Evolutionary conservation across 2,797 vertebrate species (phyloP), one percentile per base, ranked within the genome.

Genomic region (Hyperoplus immaculatus): DNA sequence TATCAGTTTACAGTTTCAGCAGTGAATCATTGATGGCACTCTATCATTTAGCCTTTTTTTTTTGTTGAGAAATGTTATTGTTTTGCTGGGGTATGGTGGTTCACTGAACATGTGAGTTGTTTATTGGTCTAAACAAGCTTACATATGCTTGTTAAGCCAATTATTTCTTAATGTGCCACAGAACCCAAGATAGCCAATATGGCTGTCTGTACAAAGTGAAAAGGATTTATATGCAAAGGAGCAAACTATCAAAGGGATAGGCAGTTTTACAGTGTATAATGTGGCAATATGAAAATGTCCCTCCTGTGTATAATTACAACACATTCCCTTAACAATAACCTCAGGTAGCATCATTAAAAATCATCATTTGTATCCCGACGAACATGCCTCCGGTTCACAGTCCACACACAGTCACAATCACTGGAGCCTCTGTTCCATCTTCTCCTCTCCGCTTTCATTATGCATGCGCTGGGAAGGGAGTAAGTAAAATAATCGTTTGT

Each of bases 401-500:
- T 91, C 78, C 76, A 61, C 73, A 61, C 73, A 21, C 72, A 79
- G 78, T 85, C 80, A 79, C 70, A 87, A 85, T 75, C 74, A 77
- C 69, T 80, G 77, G 56, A 87, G 69, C 70, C 72, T 72, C 80
- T 74, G 54, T 78, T 90, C 82, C 72, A 46, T 88, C 83, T 68
- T 88, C 75, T 47, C 67, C 75, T 62, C 78, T 82, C 68, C 29
- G 29, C 29, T 76, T 84, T 90, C 84, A 94, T 94, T 94, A 91
- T 93, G 90, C 91, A 94, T 90, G 87, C 72, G 6, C 84, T 3
- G 71, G 81, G 77, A 86, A 89, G 83, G 29, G 87, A 87, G 88
- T 90, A 87, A 91, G 90, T 91, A 92, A 93, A 94, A 93, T 92
- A 93, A 95, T 95, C 95, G 95, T 97, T 97, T 95, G 96, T 97